Evolutionary conservation across 2,888 invertebrate species (phyloP).

Genomic region (Salpingus planirostris): DNA sequence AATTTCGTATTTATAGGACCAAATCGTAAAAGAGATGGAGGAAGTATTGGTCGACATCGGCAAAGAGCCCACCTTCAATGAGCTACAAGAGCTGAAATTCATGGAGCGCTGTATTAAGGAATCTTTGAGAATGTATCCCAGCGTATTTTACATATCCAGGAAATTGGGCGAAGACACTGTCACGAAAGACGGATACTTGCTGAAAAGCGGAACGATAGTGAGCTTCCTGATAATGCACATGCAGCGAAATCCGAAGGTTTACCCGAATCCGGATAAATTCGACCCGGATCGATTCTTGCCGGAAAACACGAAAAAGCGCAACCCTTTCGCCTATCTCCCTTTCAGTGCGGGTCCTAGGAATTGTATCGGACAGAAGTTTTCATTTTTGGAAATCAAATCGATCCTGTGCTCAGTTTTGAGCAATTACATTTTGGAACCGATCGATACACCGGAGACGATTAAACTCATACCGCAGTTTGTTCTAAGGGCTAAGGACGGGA

Average conservation of each 20-base stretch:
- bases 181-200: conserved; percentile 24
- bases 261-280: conserved; percentile 54
- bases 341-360: conserved; percentile 61
- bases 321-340: conserved; percentile 56
- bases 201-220: conserved; percentile 47
- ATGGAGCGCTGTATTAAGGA: conserved; percentile 37
- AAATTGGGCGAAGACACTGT: conserved; percentile 22
- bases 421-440: conserved; percentile 45
- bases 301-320: conserved; percentile 46
- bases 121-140: conserved; percentile 33
- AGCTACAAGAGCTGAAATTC: conserved; percentile 34
- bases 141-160: conserved; percentile 34
- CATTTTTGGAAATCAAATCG: conserved; percentile 55
- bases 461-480: conserved; percentile 43
- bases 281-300: conserved; percentile 63
- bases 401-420: conserved; percentile 47
- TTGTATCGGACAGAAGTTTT: conserved; percentile 61
- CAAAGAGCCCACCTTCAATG: conserved; percentile 23
- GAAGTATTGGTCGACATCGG: conserved; percentile 18
- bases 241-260: conserved; percentile 55
- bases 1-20: too few relatives aligned
- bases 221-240: conserved; percentile 52
- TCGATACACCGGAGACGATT: conserved; percentile 43
- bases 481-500: conserved; percentile 40
- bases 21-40: conserved; percentile 18